phyloP scores from a whole-genome alignment of 2,797 vertebrate genomes.

The Melanotaenia trifasciata region DNA sequence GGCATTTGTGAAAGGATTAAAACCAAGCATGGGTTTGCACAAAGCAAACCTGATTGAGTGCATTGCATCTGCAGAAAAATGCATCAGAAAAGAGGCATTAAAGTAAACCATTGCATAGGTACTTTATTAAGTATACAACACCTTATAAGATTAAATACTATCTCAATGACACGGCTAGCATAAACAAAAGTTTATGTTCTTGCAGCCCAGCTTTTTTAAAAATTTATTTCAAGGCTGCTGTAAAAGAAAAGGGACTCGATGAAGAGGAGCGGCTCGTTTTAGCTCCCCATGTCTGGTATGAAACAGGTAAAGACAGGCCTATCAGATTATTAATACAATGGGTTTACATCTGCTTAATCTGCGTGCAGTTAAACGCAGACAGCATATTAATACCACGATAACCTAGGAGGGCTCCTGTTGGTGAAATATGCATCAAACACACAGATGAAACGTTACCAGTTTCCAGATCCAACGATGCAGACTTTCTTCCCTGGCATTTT shows the following conservation, averaged over 20 bases:
- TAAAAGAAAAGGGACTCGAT: background rate
- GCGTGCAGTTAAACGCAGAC: background rate
- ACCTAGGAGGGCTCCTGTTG: background rate
- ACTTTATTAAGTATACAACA: background rate
- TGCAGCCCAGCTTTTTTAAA: background rate
- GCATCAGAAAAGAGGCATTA: background rate
- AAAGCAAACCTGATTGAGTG: background rate
- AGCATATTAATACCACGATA: background rate
- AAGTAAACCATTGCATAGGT: background rate
- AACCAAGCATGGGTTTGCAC: background rate
- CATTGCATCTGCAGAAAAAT: background rate
- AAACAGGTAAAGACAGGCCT: background rate
- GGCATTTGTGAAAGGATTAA: background rate
- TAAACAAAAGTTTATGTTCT: background rate
- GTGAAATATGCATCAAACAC: background rate
- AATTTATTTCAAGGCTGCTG: background rate
- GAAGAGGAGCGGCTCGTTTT: background rate
- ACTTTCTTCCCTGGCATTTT: constrained; percentile 80
- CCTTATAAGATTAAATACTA: background rate
- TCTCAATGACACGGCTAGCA: background rate
- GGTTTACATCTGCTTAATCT: constrained; percentile 11
- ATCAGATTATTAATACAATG: constrained; percentile 5
- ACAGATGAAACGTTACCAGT: constrained; percentile 72
- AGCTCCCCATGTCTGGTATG: background rate
- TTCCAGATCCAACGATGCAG: constrained; percentile 84